Evolutionary conservation across 2,113 vertebrate species (phyloP), one percentile per base, ranked within the genome.

Genomic region (Prionailurus viverrinus): DNA sequence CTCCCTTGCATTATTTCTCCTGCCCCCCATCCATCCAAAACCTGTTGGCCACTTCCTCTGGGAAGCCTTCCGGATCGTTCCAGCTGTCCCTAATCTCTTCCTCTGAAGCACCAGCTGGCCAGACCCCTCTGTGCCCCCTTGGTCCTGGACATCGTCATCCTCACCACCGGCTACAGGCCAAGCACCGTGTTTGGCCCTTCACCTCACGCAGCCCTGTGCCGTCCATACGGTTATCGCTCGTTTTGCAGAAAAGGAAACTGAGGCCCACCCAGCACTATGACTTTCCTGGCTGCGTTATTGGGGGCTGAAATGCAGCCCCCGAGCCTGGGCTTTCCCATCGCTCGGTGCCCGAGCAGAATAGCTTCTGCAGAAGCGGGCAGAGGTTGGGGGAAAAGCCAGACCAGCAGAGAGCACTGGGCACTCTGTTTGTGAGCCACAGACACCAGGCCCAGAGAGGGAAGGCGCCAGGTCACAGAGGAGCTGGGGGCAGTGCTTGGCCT

Each of bases 391-490:
- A 31, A 25, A 36, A 1, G 63, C 11, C 10, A 21, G 51, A 5
- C 27, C 4, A 0, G 2, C 27, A 0, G 6, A 33, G 13, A 15
- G 69, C 5, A 0, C 19, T 0, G 0, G 31, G 12, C 18, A 9
- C 69, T 45, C 68, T 4, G 5, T 45, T 33, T 1, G 27, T 23
- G 0, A 5, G 61, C 12, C 0, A 0, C 76, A 2, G 65, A 80
- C 53, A 3, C 69, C n/a, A 66, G 71, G 63, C n/a, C 86, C 66
- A 8, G 39, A 48, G 58, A 53, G 15, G 23, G 33, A 31, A 33
- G 78, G 53, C 33, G 1, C 0, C 3, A 36, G 27, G 41, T 18
- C 76, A 33, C 25, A 8, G 19, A 12, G 31, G 27, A 21, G 29
- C 51, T 0, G 4, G n/a, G 76, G 33, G 13, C 36, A 9, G 84